Percentiles rank a stretch among this genome's conserved stretches.
phyloP scores from a whole-genome alignment of 1,140 invertebrate species.

The Tachypleus tridentatus region DNA sequence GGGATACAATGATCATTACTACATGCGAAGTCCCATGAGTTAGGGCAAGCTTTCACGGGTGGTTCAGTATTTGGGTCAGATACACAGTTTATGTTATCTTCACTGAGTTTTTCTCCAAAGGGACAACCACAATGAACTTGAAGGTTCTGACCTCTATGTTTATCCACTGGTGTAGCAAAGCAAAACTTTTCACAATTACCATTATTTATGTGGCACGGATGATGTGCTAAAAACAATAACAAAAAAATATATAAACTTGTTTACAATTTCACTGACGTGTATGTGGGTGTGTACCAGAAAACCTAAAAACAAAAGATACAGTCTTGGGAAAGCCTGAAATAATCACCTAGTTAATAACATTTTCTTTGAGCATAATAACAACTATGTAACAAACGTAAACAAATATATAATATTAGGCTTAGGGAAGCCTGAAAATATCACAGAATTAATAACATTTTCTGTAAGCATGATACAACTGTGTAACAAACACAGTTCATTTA shows the following conservation, averaged over 20 bases:
- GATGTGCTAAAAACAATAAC: constrained; percentile 38
- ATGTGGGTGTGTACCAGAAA: too few species aligned
- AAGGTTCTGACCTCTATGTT: constrained; percentile 34
- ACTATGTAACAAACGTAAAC: too few species aligned
- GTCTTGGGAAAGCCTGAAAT: too few species aligned
- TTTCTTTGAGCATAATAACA: too few species aligned
- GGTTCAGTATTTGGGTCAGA: constrained; percentile 68
- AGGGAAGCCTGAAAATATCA: too few species aligned
- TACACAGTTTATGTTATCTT: constrained; percentile 57
- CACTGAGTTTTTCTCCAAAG: constrained; percentile 73
- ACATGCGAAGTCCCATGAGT: constrained; percentile 87
- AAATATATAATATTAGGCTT: too few species aligned
- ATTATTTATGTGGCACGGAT: constrained; percentile 72
- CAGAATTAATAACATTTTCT: too few species aligned
- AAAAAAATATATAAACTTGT: neutral
- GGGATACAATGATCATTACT: constrained; percentile 83
- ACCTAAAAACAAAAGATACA: too few species aligned
- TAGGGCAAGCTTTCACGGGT: constrained; percentile 69
- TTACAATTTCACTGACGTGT: too few species aligned
- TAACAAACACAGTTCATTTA: too few species aligned
- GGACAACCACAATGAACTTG: constrained; percentile 81
- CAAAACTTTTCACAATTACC: constrained; percentile 91
- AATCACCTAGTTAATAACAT: too few species aligned
- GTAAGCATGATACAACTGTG: too few species aligned
- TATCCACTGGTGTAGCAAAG: constrained; percentile 56